phyloP scores from a whole-genome alignment of 2,113 vertebrate genomes.

The Rhynchomys soricoides region DNA sequence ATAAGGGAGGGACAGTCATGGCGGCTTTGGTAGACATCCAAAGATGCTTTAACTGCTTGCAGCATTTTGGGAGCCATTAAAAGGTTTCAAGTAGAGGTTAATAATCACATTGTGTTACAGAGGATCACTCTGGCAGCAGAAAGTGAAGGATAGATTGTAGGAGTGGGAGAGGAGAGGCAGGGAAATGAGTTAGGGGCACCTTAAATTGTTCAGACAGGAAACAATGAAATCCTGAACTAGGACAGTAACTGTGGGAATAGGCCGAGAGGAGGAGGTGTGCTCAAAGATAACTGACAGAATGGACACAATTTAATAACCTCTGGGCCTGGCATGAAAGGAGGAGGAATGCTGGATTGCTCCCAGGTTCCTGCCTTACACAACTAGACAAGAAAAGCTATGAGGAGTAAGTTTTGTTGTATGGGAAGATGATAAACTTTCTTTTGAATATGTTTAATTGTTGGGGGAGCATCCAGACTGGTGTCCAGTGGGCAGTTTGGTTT shows the following conservation, averaged over 20 bases:
- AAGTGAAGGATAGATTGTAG: slow-evolving; percentile 61
- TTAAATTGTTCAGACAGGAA: slow-evolving; percentile 74
- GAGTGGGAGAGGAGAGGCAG: slow-evolving; percentile 69
- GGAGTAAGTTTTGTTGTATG: background rate
- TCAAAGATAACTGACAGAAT: slow-evolving; percentile 64
- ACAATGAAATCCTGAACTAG: slow-evolving; percentile 75
- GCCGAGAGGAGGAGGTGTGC: slow-evolving; percentile 53
- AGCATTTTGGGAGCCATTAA: slow-evolving; percentile 69
- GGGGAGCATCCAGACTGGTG: background rate
- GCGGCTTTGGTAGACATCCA: slow-evolving; percentile 51
- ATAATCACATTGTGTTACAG: slow-evolving; percentile 68
- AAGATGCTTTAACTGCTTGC: slow-evolving; percentile 65
- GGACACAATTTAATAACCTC: slow-evolving; percentile 74
- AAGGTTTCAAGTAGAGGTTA: slow-evolving; percentile 76
- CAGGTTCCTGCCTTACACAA: slow-evolving; percentile 56
- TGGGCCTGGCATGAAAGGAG: slow-evolving; percentile 52
- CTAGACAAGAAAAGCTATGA: slow-evolving; percentile 35
- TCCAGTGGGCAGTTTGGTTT: slow-evolving; percentile 7
- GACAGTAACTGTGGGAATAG: slow-evolving; percentile 77
- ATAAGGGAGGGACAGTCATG: slow-evolving; percentile 41
- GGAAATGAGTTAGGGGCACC: slow-evolving; percentile 75
- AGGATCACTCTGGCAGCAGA: slow-evolving; percentile 58
- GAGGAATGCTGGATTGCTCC: slow-evolving; percentile 68
- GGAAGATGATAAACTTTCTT: slow-evolving; percentile 53
- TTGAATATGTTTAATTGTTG: slow-evolving; percentile 48